Percentiles rank a stretch among this genome's conserved stretches.
phyloP scores from a whole-genome alignment of 2,888 invertebrate species.

The Cistogaster globosa region DNA sequence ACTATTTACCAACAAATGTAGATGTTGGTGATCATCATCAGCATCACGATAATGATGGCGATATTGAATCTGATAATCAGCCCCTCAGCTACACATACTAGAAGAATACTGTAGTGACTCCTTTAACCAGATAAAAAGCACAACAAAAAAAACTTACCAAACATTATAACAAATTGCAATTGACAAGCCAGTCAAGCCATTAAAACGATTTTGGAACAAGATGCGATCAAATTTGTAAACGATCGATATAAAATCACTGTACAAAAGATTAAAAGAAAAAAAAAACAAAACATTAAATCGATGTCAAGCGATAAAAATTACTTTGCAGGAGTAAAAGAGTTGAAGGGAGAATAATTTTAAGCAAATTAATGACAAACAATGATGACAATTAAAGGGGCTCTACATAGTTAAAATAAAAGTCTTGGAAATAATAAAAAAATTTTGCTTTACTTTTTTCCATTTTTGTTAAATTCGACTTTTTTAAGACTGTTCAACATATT shows the following conservation, averaged over 20 bases:
- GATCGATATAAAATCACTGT: conserved; percentile 77
- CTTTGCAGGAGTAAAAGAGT: conserved; percentile 20
- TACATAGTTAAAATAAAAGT: not conserved
- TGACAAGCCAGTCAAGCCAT: conserved; percentile 78
- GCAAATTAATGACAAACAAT: conserved; percentile 9
- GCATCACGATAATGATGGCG: conserved; percentile 46
- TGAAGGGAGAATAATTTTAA: conserved; percentile 13
- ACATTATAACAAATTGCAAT: conserved; percentile 80
- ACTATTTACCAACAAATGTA: conserved; percentile 45
- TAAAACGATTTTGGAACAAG: conserved; percentile 77
- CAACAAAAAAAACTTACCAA: conserved; percentile 12
- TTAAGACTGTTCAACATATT: no score
- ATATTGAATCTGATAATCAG: conserved; percentile 40
- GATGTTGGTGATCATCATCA: conserved; percentile 57
- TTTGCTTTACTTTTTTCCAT: not conserved
- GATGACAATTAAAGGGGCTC: conserved; percentile 1
- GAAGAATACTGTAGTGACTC: conserved; percentile 55
- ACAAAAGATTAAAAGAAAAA: conserved; percentile 53
- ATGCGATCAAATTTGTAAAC: conserved; percentile 80
- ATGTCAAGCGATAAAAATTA: conserved; percentile 78
- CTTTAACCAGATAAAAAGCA: conserved; percentile 35
- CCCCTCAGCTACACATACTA: conserved; percentile 35
- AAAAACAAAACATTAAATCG: conserved; percentile 74
- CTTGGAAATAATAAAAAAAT: no score
- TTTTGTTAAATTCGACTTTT: not conserved